Evolutionary conservation across 2,113 vertebrate genomes (phyloP), one percentile per base, ranked within the genome.

Genomic region (Gymnocephalus cernua): DNA sequence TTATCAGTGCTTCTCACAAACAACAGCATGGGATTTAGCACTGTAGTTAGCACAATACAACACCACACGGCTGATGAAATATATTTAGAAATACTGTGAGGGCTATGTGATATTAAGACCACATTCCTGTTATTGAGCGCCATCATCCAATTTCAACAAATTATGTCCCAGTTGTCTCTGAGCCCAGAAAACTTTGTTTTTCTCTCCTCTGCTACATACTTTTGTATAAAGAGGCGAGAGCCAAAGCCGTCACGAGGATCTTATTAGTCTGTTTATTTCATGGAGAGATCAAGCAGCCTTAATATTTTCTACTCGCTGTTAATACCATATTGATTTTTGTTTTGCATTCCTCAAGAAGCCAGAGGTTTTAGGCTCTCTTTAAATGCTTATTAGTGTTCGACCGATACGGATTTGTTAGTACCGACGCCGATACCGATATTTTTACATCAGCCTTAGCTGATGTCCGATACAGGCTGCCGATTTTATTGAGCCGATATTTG

Each of bases 11-110:
- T 58, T 77, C 74, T 74, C 82, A 84, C 76, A 73, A 88, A 62
- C 85, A 89, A 77, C 74, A 90, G 62, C 72, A 64, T 21, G 66
- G 77, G 75, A 77, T 89, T 82, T 68, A 74, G 64, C 80, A 45
- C 67, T 23, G 38, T 54, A 48, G 65, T 84, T 88, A 84, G 78
- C 81, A 51, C 80, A 56, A 74, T 66, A 50, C 65, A 66, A 73
- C 65, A 21, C 32, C 29, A 47, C 77, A 82, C 21, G 1, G 7
- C 10, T 61, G 74, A 80, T 80, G 65, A 77, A 76, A 79, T 74
- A 51, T 77, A 72, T 29, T 85, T 54, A 48, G 45, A 66, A 77
- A 78, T 47, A 47, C 62, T 51, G 74, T 10, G 35, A 77, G 72
- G 68, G n/a, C 72, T 25, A 2, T 0, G 21, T 70, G 32, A 63